Percentiles rank a stretch among this genome's conserved stretches.
Evolutionary conservation across 2,888 invertebrate species (phyloP).

Genomic region (Megaustenia siamemsis): DNA sequence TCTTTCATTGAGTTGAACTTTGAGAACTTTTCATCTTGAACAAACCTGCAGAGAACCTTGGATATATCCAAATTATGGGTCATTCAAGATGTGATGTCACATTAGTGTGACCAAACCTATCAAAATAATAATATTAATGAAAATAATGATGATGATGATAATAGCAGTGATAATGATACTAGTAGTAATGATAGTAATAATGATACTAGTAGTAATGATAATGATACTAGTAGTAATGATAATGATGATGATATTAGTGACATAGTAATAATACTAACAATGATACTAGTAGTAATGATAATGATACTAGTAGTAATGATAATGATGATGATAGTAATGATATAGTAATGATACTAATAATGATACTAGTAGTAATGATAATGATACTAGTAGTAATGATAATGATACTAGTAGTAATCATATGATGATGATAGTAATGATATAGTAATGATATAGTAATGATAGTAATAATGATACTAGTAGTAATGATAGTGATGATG

Average conservation of each 20-base stretch:
- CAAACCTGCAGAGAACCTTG: too few relatives aligned
- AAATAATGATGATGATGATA: not conserved
- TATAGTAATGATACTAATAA: not conserved
- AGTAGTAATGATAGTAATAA: not conserved
- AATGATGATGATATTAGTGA: not conserved
- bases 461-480: not conserved
- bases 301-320: not conserved
- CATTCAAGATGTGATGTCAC: too few relatives aligned
- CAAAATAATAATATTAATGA: too few relatives aligned
- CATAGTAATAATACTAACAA: not conserved
- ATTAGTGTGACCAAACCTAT: too few relatives aligned
- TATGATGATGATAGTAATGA: not conserved
- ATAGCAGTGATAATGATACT: not conserved
- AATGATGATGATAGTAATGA: not conserved
- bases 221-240: conserved; percentile 4
- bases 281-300: not conserved
- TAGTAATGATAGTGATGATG: not conserved
- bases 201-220: not conserved
- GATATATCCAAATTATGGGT: too few relatives aligned
- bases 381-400: not conserved
- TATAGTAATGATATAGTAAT: not conserved
- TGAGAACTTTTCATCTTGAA: too few relatives aligned
- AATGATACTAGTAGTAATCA: not conserved
- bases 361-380: conserved; percentile 10
- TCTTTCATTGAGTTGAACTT: too few relatives aligned